These are phyloP conservation scores for Pardosa pseudoannulata DNA, from an alignment of 2,888 invertebrate species.

Conservation along the genomic window DNA sequence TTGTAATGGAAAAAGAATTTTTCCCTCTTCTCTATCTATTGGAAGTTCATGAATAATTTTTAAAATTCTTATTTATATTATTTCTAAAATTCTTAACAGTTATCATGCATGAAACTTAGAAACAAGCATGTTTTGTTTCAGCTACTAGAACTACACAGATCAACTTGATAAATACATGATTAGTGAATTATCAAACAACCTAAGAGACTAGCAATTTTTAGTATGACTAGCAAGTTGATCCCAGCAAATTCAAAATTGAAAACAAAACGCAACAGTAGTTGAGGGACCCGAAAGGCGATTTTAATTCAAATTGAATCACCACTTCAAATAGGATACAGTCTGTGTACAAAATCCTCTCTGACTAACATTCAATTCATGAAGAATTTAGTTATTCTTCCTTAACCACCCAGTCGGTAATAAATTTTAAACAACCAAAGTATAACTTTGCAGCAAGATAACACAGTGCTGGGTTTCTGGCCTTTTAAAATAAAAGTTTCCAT, in stretches of 20 bases:
- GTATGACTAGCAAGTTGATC: constrained; percentile 56
- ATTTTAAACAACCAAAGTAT: no score
- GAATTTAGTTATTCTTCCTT: no score
- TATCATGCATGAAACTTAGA: constrained; percentile 9
- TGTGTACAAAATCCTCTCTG: no score
- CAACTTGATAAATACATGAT: constrained; percentile 53
- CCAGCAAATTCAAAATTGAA: constrained; percentile 32
- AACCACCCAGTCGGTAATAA: no score
- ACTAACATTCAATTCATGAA: no score
- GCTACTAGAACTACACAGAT: constrained; percentile 42
- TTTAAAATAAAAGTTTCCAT: no score
- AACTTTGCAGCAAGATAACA: no score
- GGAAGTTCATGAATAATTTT: neutral
- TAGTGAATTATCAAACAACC: constrained; percentile 27
- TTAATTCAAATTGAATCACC: constrained; percentile 5
- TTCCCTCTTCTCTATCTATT: neutral
- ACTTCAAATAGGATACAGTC: neutral
- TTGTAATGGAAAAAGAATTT: neutral
- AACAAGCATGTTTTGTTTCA: neutral
- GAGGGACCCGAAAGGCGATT: neutral
- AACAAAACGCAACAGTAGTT: no score
- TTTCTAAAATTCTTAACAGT: constrained; percentile 1
- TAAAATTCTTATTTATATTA: neutral
- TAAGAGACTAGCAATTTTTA: constrained; percentile 45
- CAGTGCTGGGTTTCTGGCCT: no score